Evolutionary conservation across 2,113 vertebrate genomes (phyloP), one percentile per base, ranked within the genome.

Genomic region (Chloropsis hardwickii): DNA sequence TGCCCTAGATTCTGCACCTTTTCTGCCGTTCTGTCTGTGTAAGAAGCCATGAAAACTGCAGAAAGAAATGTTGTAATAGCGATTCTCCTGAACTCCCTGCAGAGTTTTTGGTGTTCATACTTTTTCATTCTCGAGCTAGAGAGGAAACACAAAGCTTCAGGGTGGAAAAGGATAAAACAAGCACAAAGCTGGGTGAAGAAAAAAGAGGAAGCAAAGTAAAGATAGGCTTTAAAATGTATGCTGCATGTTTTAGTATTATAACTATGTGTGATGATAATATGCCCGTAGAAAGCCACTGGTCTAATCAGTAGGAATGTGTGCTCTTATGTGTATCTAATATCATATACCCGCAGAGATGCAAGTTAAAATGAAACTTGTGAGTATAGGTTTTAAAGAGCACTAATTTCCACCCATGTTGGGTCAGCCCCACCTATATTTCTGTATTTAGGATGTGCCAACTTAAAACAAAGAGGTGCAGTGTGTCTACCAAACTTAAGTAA

Each of bases 1-100:
- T 96, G 92, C 45, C 81, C 89, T 74, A 94, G 69, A 91, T 96
- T 95, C 64, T 76, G 29, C 22, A 45, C 54, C 57, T 67, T 83
- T 92, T 81, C 35, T 86, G 45, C 76, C 3, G 1, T 73, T 89
- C 69, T 67, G 28, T 53, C 90, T 88, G 35, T 66, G 54, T 86
- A 64, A 90, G 80, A 93, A 81, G 60, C 64, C 67, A 81, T 81
- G 82, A 93, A 91, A 94, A 64, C 72, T n/a, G 31, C 65, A 79
- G 73, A 82, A 69, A 77, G 37, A 54, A 65, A 66, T 4, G 4
- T 7, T 45, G 50, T 83, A 96, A 64, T 60, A 69, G 57, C 0
- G 1, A 91, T 91, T 95, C 84, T 81, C 57, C 92, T 84, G 48
- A 91, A 65, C 53, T 76, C 60, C 94, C 89, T 76, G 77, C 77